A percentile compares a stretch with the other conserved stretches of the same genome.
Evolutionary conservation across 2,113 vertebrate genomes (phyloP).

Genomic region (Hippocampus barbouri): DNA sequence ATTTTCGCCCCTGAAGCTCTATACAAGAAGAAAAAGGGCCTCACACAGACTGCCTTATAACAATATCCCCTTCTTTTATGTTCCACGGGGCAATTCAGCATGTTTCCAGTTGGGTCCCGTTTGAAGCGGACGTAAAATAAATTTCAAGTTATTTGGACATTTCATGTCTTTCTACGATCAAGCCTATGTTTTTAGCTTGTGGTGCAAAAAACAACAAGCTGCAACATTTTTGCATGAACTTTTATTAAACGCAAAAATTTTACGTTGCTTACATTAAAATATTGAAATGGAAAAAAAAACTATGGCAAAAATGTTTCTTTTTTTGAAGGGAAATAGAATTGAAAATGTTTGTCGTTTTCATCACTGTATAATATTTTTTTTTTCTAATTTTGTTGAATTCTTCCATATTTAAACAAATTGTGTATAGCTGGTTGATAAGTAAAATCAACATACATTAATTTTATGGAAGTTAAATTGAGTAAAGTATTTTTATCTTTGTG

Average conservation of each 20-base stretch:
- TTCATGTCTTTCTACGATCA: background rate
- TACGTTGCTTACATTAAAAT: no score
- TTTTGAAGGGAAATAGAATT: background rate
- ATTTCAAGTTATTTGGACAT: background rate
- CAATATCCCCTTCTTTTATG: conserved; percentile 37
- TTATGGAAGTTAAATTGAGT: no score
- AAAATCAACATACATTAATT: no score
- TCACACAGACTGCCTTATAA: conserved; percentile 31
- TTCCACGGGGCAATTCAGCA: background rate
- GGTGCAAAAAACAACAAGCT: background rate
- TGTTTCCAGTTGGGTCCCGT: background rate
- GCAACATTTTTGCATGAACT: background rate
- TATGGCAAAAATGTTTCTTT: no score
- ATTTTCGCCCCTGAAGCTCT: conserved; percentile 42
- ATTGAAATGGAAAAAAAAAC: no score
- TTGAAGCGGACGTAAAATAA: background rate
- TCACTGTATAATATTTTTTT: background rate
- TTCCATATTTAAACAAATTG: background rate
- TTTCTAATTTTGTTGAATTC: background rate
- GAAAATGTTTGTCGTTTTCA: background rate
- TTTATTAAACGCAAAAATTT: background rate
- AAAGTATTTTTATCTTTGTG: no score
- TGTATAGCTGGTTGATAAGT: no score
- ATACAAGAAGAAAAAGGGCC: conserved; percentile 32
- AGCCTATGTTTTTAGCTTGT: background rate